Conservation (phyloP, 2,113 vertebrate genomes). For the Etheostoma cragini region DNA sequence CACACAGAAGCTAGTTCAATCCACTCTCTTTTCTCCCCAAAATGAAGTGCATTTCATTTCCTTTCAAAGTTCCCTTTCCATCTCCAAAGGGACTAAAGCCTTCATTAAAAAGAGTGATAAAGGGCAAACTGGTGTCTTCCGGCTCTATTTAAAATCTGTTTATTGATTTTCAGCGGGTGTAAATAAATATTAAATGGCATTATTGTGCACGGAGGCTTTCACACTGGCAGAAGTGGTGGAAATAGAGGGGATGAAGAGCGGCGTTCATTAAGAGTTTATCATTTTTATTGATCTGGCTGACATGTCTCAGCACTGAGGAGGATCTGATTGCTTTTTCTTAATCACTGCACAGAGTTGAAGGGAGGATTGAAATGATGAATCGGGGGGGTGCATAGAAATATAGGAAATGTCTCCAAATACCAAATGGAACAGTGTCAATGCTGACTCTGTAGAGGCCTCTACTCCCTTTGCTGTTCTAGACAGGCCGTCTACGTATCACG, state of each 20-base stretch:
- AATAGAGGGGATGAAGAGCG: conserved; percentile 63
- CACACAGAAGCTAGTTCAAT: conserved; percentile 19
- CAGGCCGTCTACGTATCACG: background rate
- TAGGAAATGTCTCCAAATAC: conserved; percentile 23
- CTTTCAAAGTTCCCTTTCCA: conserved; percentile 57
- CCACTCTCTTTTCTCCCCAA: conserved; percentile 46
- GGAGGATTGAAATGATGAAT: conserved; percentile 20
- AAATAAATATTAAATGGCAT: conserved; percentile 71
- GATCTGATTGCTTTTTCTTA: conserved; percentile 69
- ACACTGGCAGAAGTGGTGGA: conserved; percentile 48
- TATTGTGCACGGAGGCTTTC: conserved; percentile 63
- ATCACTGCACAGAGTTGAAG: conserved; percentile 54
- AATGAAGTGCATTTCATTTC: conserved; percentile 70
- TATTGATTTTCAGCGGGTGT: conserved; percentile 67
- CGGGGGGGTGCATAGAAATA: background rate
- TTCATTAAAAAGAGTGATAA: conserved; percentile 73
- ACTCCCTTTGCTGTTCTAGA: background rate
- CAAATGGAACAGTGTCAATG: conserved; percentile 20
- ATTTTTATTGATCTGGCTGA: conserved; percentile 76
- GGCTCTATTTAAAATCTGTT: conserved; percentile 72
- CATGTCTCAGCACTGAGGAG: conserved; percentile 66
- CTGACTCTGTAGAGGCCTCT: background rate
- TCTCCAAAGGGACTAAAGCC: conserved; percentile 50
- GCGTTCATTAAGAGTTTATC: conserved; percentile 74
- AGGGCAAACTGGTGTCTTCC: conserved; percentile 64